These are phyloP conservation scores for Tupiocoris notatus DNA, from an alignment of 2,888 invertebrate genomes.

Conservation along the genomic window DNA sequence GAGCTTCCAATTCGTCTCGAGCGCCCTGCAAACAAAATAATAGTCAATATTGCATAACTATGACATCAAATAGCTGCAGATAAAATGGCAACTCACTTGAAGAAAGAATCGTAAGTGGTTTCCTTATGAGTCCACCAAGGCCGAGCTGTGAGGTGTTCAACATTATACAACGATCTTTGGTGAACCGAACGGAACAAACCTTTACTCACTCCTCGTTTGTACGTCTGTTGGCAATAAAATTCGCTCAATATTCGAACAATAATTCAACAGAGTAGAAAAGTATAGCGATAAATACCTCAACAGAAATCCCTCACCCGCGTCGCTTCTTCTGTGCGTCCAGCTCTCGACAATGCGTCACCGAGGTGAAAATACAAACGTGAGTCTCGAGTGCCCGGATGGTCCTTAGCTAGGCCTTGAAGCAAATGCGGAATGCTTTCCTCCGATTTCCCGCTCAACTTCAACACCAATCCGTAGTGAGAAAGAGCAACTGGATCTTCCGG, in stretches of 20 bases:
- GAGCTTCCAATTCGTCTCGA: constrained; percentile 72
- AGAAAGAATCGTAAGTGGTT: constrained; percentile 63
- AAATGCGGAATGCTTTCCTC: constrained; percentile 28
- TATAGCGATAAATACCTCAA: neutral
- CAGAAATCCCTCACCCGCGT: constrained; percentile 48
- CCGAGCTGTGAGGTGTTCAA: constrained; percentile 66
- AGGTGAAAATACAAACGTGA: constrained; percentile 80
- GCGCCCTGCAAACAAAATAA: constrained; percentile 51
- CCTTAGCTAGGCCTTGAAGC: constrained; percentile 67
- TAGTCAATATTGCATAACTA: neutral
- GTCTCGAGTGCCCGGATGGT: constrained; percentile 68
- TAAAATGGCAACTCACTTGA: constrained; percentile 57
- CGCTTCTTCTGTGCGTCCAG: constrained; percentile 47
- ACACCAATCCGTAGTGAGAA: constrained; percentile 72
- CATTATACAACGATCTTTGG: constrained; percentile 85
- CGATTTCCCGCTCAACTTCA: constrained; percentile 63
- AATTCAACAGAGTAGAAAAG: constrained; percentile 45
- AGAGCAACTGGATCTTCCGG: constrained; percentile 76
- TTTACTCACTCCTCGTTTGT: constrained; percentile 62
- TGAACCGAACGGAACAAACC: constrained; percentile 70
- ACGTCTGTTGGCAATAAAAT: too few species aligned
- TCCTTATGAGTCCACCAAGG: constrained; percentile 79
- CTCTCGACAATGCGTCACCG: constrained; percentile 69
- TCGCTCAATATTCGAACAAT: constrained; percentile 47
- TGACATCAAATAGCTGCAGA: neutral